These are phyloP conservation scores for Drosophila meridiana DNA, from an alignment of 2,888 invertebrate genomes.

Conservation along the genomic window DNA sequence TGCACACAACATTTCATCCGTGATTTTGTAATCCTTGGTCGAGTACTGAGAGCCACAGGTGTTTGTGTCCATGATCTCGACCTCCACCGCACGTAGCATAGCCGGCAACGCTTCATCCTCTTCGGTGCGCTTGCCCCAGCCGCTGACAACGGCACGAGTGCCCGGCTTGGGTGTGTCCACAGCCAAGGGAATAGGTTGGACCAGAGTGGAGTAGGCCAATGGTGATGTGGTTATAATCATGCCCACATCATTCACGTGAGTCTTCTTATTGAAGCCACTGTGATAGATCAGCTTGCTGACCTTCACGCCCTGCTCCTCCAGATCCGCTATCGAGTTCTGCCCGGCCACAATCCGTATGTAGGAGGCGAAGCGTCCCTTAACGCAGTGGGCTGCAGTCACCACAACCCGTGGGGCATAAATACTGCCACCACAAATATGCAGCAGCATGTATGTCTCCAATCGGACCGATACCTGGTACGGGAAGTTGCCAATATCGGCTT, in stretches of 20 bases:
- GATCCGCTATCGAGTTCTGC: constrained; percentile 66
- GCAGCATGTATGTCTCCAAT: constrained; percentile 63
- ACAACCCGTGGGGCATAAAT: constrained; percentile 62
- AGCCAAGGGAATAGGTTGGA: constrained; percentile 84
- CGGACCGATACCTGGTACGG: constrained; percentile 77
- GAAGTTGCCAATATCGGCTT: constrained; percentile 59
- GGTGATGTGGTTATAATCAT: constrained; percentile 86
- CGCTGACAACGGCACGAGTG: constrained; percentile 70
- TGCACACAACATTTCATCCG: constrained; percentile 82
- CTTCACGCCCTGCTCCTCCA: constrained; percentile 63
- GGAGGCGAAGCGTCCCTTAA: constrained; percentile 74
- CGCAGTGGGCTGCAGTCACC: constrained; percentile 76
- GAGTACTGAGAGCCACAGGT: constrained; percentile 85
- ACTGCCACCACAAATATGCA: constrained; percentile 79
- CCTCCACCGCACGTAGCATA: constrained; percentile 85
- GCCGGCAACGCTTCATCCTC: constrained; percentile 64
- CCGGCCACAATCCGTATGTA: constrained; percentile 76
- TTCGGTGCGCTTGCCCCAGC: constrained; percentile 81
- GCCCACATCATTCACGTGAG: constrained; percentile 87
- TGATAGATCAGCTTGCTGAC: constrained; percentile 70
- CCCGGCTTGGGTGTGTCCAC: constrained; percentile 62
- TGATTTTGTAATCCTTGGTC: constrained; percentile 67
- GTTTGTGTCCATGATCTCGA: constrained; percentile 85
- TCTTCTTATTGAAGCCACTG: constrained; percentile 69
- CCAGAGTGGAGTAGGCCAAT: constrained; percentile 84